Base-by-base conservation (phyloP, 2,113 vertebrate genomes). In the Nothocercus nigrocapillus region DNA sequence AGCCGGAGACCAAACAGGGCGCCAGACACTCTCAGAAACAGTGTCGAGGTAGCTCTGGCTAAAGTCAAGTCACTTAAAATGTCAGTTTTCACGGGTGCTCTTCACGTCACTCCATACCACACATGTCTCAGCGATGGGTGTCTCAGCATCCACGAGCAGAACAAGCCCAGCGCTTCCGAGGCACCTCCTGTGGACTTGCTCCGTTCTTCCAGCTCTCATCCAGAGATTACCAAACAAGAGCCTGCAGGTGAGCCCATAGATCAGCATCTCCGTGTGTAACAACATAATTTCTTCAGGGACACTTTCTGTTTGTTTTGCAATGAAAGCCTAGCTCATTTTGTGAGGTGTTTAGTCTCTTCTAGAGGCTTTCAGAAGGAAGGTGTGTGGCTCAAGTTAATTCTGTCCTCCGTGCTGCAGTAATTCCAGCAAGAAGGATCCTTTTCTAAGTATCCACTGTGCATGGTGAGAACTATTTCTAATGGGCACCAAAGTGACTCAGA, bases 121-220 rank as follows among this genome's bases (percentile, higher is more conserved):
- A 14, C 4, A 0, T 0, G 1, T 7, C 38, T 5, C 67, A 74
- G 68, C 34, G 67, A 42, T 16, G 17, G 85, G 61, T 0, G 2
- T 40, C 30, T 20, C 45, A 94, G 49, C 22, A 34, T 17, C 56
- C 40, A n/a, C 2, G 45, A 54, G 19, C 3, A 9, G 45, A 81
- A 44, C 20, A 84, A 88, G 62, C 6, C 25, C 53, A 77, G 30
- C 16, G 14, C 11, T 85, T 27, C 7, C 34, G 38, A 36, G 85
- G 22, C 64, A 38, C 59, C 67, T 73, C 0, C 21, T 25, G 5
- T 1, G 49, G n/a, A 38, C 13, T 42, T 11, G 2, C 13, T 58
- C 62, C 61, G 13, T 28, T 83, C 47, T 25, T 69, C 38, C 11
- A 2, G 14, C 40, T 9, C 36, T 75, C 59, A 69, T 21, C n/a